Percentiles rank a stretch among this genome's conserved stretches.
Evolutionary conservation across 2,888 invertebrate genomes (phyloP).

Genomic region (Busseola fusca): DNA sequence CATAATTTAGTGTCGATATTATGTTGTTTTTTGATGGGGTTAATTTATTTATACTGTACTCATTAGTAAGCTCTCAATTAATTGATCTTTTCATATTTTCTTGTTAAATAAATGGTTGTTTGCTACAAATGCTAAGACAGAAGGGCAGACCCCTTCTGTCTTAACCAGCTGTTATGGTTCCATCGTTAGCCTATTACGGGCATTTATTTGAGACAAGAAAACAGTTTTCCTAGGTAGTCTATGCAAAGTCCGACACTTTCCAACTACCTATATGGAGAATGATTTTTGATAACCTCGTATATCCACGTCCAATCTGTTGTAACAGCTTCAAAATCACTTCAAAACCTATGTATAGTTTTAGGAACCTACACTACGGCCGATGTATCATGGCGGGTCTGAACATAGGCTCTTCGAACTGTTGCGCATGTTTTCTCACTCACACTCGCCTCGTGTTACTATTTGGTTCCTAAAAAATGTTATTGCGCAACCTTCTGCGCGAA

Average conservation of each 20-base stretch:
- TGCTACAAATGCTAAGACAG: constrained; percentile 6
- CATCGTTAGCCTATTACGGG: background rate
- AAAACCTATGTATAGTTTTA: background rate
- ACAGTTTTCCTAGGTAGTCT: background rate
- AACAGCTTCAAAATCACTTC: background rate
- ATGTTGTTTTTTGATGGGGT: constrained; percentile 22
- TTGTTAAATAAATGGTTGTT: constrained; percentile 1
- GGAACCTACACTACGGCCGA: too few relatives aligned
- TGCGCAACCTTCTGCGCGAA: too few relatives aligned
- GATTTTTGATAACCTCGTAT: too few relatives aligned
- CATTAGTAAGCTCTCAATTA: constrained; percentile 30
- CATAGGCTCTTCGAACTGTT: too few relatives aligned
- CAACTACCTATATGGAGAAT: background rate
- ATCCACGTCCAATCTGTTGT: background rate
- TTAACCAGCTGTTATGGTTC: background rate
- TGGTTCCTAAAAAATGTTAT: too few relatives aligned
- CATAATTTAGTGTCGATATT: constrained; percentile 40
- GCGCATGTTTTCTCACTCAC: too few relatives aligned
- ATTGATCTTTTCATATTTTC: constrained; percentile 2
- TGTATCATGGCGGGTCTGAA: too few relatives aligned
- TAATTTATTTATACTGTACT: constrained; percentile 38
- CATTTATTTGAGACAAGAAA: background rate
- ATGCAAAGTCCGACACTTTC: background rate
- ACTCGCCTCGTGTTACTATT: too few relatives aligned
- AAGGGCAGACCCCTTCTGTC: background rate